Evolutionary conservation across 2,797 vertebrate genomes (phyloP).

Genomic region (Galaxias olidus): DNA sequence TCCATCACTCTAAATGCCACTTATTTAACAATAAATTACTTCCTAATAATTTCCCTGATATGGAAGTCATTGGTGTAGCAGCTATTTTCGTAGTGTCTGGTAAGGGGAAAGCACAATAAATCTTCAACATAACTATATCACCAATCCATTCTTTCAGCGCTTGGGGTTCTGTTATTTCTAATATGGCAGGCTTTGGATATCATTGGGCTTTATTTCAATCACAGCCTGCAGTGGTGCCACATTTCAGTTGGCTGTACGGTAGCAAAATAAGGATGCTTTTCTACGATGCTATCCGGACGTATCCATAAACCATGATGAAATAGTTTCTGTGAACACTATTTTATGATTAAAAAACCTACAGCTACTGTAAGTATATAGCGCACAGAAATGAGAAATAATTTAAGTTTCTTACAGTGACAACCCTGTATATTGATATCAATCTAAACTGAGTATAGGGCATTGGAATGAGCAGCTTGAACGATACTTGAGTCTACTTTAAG

Average conservation of each 20-base stretch:
- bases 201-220: slow-evolving; percentile 69
- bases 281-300: no score
- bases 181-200: slow-evolving; percentile 74
- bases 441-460: no score
- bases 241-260: slow-evolving; percentile 50
- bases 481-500: no score
- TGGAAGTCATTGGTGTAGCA: slow-evolving; percentile 76
- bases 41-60: slow-evolving; percentile 77
- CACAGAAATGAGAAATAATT: no score
- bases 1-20: slow-evolving; percentile 86
- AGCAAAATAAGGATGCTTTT: not conserved
- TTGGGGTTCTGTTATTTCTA: slow-evolving; percentile 81
- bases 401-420: no score
- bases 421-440: no score
- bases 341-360: no score
- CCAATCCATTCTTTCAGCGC: slow-evolving; percentile 71
- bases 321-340: no score
- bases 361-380: no score
- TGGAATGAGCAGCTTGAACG: no score
- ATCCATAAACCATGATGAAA: no score
- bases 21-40: slow-evolving; percentile 85
- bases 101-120: slow-evolving; percentile 75
- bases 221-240: slow-evolving; percentile 69
- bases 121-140: slow-evolving; percentile 79
- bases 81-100: slow-evolving; percentile 70